A percentile compares a stretch with the other conserved stretches of the same genome.
These are phyloP conservation scores for Etheostoma nigrum DNA, from an alignment of 2,797 vertebrate species.

Conservation along the genomic window DNA sequence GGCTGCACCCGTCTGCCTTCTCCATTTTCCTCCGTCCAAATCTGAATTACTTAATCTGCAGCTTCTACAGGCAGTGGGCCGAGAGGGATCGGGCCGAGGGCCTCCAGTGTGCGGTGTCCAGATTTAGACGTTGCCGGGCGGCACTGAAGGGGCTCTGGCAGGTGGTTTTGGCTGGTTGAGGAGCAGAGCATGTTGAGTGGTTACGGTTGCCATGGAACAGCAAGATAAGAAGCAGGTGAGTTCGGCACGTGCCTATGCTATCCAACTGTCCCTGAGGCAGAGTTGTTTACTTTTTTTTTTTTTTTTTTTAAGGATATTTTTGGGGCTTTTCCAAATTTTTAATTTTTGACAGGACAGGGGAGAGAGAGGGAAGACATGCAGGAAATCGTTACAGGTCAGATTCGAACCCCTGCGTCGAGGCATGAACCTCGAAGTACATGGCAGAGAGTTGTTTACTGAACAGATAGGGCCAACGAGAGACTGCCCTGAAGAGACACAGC, in stretches of 20 bases:
- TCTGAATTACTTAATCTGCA: slow-evolving; percentile 16
- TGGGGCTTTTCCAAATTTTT: too few relatives aligned
- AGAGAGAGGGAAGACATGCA: too few relatives aligned
- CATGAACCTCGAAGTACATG: too few relatives aligned
- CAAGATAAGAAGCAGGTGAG: slow-evolving; percentile 93
- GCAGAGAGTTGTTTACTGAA: slow-evolving; percentile 7
- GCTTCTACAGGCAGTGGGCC: slow-evolving; percentile 18
- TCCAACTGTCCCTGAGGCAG: slow-evolving; percentile 14
- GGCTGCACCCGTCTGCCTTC: slow-evolving; percentile 45
- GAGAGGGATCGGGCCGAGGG: neutral
- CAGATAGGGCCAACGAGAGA: slow-evolving; percentile 7
- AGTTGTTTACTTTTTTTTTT: slow-evolving; percentile 39
- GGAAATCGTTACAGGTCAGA: too few relatives aligned
- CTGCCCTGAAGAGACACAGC: neutral
- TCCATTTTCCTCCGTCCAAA: slow-evolving; percentile 25
- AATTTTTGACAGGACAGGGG: too few relatives aligned
- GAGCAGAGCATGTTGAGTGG: slow-evolving; percentile 88
- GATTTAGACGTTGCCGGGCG: slow-evolving; percentile 23
- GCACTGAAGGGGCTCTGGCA: slow-evolving; percentile 58
- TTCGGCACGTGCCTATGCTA: slow-evolving; percentile 13
- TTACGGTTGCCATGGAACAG: slow-evolving; percentile 88
- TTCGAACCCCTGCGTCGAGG: too few relatives aligned
- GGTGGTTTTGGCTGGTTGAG: slow-evolving; percentile 67
- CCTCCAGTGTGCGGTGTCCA: neutral
- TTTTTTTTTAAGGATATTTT: too few relatives aligned